Evolutionary conservation across 2,888 invertebrate species (phyloP), one percentile per base, ranked within the genome.

Genomic region (Lordiphosa andalusiaca): DNA sequence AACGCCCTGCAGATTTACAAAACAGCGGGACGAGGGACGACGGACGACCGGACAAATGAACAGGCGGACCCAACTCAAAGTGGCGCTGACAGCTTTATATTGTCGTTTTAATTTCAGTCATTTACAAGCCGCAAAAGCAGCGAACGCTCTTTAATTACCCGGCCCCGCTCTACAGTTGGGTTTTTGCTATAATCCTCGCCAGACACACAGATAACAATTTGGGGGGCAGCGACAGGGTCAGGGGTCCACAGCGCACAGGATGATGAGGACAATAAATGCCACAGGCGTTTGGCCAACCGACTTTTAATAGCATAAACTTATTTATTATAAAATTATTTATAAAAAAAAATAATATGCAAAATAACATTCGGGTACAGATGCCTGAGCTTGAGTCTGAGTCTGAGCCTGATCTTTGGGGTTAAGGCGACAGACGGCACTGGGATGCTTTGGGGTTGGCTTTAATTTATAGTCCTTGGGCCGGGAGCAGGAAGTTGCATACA

Each of bases 321-420:
- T 77, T 83, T 77, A 77, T 83, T 83, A 73, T 80, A 77, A 76
- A 73, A 77, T 75, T 75, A 80, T 83, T 83, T 80, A 67, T 61
- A 71, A 58, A 74, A 58, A 74, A 71, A 73, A 67, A 67, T 30
- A 74, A 66, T 80, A 73, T 71, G 64, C 71, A 70, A 53, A 67
- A 39, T 35, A 73, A 57, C 50, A 53, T 47, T 46, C 21, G 53
- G 48, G 63, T 50, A 25, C 38, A 23, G 49, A 16, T 38, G 48
- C 48, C 48, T 19, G 37, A 49, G 38, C 25, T 13, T 38, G 37
- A 38, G 48, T 13, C 38, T 38, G 37, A 38, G 48, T 13, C 38
- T 38, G 56, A 55, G 53, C 56, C 42, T 56, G 59, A 64, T 44
- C 50, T 68, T 55, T 57, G 53, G 61, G 59, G 67, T 38, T 56